These are phyloP conservation scores for Labia minor DNA, from an alignment of 2,888 invertebrate species.

Conservation along the genomic window DNA sequence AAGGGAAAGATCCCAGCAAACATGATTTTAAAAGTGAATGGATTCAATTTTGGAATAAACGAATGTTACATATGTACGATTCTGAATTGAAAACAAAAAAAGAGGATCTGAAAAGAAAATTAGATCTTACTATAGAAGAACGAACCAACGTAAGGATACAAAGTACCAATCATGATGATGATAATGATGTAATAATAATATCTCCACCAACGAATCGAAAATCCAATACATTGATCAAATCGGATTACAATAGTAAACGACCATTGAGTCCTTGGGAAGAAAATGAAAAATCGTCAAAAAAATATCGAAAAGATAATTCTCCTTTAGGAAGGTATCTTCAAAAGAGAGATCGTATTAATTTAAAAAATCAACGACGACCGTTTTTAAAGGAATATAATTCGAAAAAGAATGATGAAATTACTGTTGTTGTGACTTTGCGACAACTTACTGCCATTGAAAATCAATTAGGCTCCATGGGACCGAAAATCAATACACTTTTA, in stretches of 20 bases:
- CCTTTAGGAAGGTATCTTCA: not conserved
- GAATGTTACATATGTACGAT: conserved; percentile 67
- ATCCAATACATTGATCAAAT: conserved; percentile 30
- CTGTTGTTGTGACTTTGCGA: conserved; percentile 55
- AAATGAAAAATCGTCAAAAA: conserved; percentile 25
- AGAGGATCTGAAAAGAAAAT: conserved; percentile 54
- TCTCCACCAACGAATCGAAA: conserved; percentile 26
- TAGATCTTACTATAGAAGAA: conserved; percentile 41
- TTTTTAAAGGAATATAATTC: conserved; percentile 36
- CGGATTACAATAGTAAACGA: conserved; percentile 29
- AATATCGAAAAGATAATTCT: not conserved
- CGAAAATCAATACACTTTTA: conserved; percentile 61
- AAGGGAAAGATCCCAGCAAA: conserved; percentile 62
- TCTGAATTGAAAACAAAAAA: conserved; percentile 55
- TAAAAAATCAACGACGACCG: not conserved
- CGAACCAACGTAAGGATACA: not conserved
- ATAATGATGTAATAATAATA: conserved; percentile 20
- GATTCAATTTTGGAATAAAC: conserved; percentile 73
- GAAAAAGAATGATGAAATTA: conserved; percentile 36
- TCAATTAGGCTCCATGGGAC: conserved; percentile 72
- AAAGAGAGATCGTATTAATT: conserved; percentile 20
- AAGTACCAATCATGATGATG: conserved; percentile 6
- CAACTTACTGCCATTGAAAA: conserved; percentile 71
- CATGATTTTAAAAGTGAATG: conserved; percentile 84
- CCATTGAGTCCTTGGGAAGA: conserved; percentile 38